A percentile compares a stretch with the other conserved stretches of the same genome.
These are phyloP conservation scores for Dipodomys merriami DNA, from an alignment of 2,113 vertebrate genomes.

Conservation along the genomic window DNA sequence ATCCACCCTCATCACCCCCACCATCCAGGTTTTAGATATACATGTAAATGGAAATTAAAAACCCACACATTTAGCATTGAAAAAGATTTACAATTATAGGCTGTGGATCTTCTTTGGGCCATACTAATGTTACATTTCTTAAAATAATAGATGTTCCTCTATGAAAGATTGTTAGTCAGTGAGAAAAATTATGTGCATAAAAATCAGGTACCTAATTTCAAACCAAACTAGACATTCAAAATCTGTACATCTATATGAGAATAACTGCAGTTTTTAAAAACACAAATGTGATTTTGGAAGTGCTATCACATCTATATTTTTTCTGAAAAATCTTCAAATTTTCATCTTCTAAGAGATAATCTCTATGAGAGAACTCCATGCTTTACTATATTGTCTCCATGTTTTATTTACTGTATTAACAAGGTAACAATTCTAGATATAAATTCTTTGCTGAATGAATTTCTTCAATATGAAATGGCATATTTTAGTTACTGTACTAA, in stretches of 20 bases:
- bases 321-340: constrained; percentile 14
- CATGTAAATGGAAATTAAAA: constrained; percentile 26
- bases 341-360: neutral
- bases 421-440: neutral
- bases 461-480: neutral
- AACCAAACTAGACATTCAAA: neutral
- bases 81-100: neutral
- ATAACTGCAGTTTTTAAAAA: neutral
- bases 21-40: neutral
- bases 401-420: neutral
- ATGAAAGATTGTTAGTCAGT: too few relatives aligned
- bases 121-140: neutral
- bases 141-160: neutral
- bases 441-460: neutral
- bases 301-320: neutral
- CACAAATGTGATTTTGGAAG: neutral
- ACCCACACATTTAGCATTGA: neutral
- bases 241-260: neutral
- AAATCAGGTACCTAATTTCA: neutral
- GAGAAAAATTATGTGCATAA: neutral
- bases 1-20: neutral
- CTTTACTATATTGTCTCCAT: too few relatives aligned
- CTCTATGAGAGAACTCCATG: neutral
- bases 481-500: neutral
- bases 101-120: neutral